Evolutionary conservation across 1,140 invertebrate genomes (phyloP).

Genomic region (Stegodyphus dumicola): DNA sequence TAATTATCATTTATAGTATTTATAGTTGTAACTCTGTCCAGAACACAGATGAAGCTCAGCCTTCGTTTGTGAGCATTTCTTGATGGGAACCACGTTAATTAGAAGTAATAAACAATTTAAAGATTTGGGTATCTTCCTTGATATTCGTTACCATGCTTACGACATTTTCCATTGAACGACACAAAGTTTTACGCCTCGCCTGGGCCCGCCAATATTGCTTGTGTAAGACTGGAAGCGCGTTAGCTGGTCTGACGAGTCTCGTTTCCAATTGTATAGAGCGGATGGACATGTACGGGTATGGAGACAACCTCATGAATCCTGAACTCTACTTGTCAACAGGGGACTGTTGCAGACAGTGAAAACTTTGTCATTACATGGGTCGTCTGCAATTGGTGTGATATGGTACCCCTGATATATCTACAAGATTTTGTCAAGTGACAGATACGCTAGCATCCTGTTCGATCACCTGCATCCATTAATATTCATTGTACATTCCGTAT

Average conservation of each 20-base stretch:
- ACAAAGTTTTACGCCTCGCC: background rate
- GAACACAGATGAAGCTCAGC: no score
- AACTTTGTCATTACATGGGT: no score
- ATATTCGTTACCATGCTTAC: no score
- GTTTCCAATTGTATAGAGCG: slow-evolving; percentile 7
- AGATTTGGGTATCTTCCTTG: no score
- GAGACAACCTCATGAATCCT: background rate
- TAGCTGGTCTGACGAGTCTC: background rate
- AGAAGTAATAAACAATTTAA: no score
- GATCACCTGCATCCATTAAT: background rate
- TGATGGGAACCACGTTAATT: no score
- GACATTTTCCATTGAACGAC: background rate
- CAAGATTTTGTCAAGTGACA: background rate
- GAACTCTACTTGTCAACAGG: background rate
- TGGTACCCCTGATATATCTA: slow-evolving; percentile 1
- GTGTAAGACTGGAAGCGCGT: background rate
- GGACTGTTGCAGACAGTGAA: no score
- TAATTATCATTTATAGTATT: no score
- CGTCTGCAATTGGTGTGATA: background rate
- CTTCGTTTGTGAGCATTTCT: no score
- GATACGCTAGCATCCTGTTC: background rate
- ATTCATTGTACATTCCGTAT: background rate
- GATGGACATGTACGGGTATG: background rate
- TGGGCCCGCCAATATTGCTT: background rate
- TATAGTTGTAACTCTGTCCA: no score